Conservation (phyloP, 2,888 invertebrate genomes). For the Apodemia zela region DNA sequence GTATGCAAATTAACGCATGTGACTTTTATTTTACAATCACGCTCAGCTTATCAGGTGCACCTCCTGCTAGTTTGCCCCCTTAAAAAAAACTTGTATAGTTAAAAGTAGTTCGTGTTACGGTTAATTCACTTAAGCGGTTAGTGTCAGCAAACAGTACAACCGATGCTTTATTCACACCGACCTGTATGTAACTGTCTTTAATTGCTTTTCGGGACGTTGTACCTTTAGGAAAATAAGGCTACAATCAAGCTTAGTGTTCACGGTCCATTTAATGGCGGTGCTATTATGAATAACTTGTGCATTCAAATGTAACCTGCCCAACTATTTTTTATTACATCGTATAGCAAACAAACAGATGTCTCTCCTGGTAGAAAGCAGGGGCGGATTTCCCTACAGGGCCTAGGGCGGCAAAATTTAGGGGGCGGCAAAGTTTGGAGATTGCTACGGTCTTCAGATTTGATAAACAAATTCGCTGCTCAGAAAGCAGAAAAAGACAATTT, state of each 20-base stretch:
- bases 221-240: constrained; percentile 32
- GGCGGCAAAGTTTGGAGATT: too few species aligned
- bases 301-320: constrained; percentile 19
- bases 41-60: too few species aligned
- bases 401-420: too few species aligned
- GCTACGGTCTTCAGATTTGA: too few species aligned
- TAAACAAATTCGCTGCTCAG: too few species aligned
- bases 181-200: constrained; percentile 50
- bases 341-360: background rate
- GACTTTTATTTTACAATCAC: too few species aligned
- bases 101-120: background rate
- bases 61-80: too few species aligned
- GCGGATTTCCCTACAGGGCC: too few species aligned
- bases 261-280: constrained; percentile 31
- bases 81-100: too few species aligned
- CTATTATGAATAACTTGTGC: constrained; percentile 20
- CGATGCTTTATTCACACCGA: constrained; percentile 22
- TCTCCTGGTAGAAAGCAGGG: too few species aligned
- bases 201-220: constrained; percentile 48
- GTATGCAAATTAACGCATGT: too few species aligned
- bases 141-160: constrained; percentile 10
- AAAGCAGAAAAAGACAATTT: too few species aligned
- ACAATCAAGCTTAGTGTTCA: constrained; percentile 30
- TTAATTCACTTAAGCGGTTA: background rate
- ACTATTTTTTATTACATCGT: background rate